A percentile compares a stretch with the other conserved stretches of the same genome.
phyloP scores from a whole-genome alignment of 2,113 vertebrate species.

The human (Homo sapiens) region DNA sequence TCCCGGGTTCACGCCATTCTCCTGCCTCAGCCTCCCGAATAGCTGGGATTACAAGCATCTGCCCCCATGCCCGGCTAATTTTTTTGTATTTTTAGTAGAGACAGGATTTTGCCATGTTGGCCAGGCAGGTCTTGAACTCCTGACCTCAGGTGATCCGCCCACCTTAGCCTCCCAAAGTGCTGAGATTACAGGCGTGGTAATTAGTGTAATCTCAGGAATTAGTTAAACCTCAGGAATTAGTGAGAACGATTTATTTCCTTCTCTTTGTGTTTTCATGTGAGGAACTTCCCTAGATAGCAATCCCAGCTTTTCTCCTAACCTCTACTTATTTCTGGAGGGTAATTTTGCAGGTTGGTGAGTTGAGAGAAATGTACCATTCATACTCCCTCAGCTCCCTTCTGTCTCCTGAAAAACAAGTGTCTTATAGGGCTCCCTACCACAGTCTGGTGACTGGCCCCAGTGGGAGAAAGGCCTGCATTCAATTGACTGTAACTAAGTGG shows the following conservation, averaged over 20 bases:
- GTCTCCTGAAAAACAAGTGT: background rate
- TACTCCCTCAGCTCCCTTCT: background rate
- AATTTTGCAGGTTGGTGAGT: background rate
- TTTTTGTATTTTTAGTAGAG: too few relatives aligned
- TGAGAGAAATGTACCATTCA: background rate
- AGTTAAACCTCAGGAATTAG: background rate
- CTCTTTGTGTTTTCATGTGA: background rate
- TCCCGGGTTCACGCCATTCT: too few relatives aligned
- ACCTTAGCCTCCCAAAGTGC: too few relatives aligned
- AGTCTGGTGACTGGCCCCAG: too few relatives aligned
- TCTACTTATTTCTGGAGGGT: background rate
- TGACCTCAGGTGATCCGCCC: too few relatives aligned
- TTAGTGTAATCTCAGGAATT: too few relatives aligned
- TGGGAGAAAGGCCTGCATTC: background rate
- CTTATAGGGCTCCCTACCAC: fast-evolving
- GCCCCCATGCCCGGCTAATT: too few relatives aligned
- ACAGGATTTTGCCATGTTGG: too few relatives aligned
- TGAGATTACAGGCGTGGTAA: too few relatives aligned
- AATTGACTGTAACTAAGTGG: background rate
- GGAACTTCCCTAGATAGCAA: background rate
- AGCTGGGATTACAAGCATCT: too few relatives aligned
- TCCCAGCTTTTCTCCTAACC: background rate
- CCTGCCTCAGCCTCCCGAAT: too few relatives aligned
- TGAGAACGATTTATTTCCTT: background rate
- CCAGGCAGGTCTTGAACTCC: too few relatives aligned